phyloP scores from a whole-genome alignment of 2,797 vertebrate species.

The Pelobates cultripes region DNA sequence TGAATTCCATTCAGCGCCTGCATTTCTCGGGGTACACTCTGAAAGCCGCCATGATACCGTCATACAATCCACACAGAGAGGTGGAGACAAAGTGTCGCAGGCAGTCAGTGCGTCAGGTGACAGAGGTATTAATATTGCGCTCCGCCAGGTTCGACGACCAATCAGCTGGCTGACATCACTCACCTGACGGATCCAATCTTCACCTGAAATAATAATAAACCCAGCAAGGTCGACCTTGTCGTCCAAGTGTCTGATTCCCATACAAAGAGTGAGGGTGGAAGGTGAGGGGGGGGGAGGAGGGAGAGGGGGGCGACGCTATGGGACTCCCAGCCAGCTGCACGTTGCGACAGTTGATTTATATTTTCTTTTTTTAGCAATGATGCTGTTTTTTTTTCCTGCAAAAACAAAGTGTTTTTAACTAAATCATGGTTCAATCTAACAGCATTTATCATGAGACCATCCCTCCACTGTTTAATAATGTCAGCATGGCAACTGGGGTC shows the following conservation, averaged over 20 bases:
- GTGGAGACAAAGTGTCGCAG: no score
- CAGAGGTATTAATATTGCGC: background rate
- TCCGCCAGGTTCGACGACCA: background rate
- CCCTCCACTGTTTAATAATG: no score
- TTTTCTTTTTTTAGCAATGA: conserved; percentile 1
- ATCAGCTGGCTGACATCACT: background rate
- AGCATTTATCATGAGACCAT: no score
- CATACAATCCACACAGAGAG: no score
- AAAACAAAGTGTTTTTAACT: conserved; percentile 13
- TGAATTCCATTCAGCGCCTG: no score
- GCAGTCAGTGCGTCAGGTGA: no score
- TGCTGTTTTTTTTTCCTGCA: background rate
- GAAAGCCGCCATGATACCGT: no score
- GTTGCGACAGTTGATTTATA: conserved; percentile 27
- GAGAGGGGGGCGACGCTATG: background rate
- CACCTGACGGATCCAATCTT: conserved; percentile 9
- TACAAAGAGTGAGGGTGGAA: background rate
- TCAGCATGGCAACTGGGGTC: no score
- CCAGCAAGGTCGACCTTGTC: conserved; percentile 21
- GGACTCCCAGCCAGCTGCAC: conserved; percentile 17
- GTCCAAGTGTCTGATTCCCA: conserved; percentile 33
- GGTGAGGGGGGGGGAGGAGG: background rate
- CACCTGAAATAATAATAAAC: background rate
- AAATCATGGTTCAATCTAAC: no score
- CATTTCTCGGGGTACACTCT: no score